Evolutionary conservation across 2,888 invertebrate genomes (phyloP), one percentile per base, ranked within the genome.

Genomic region (Hymenopus coronatus): DNA sequence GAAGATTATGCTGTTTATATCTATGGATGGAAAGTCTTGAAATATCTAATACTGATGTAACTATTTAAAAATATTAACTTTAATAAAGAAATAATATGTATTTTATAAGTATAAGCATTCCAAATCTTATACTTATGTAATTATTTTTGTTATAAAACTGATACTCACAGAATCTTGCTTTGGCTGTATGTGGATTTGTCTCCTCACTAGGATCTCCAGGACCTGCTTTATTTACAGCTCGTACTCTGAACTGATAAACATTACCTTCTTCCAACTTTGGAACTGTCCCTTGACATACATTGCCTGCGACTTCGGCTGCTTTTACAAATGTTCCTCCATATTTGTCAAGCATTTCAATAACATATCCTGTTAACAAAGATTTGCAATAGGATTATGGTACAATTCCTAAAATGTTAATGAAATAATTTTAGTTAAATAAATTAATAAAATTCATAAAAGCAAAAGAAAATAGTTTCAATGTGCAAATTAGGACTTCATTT

Each of bases 171-270:
- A 96, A 98, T 93, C 98, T 94, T 33, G 98, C 94, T 92, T 98
- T 98, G 91, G 98, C 98, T 6, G 97, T 97, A 92, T 98, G 98
- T 94, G 97, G 97, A 93, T 97, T 97, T 88, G 98, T 98, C 92
- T 97, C 97, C 93, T 98, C 98, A 33, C 97, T 97, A 0, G 98
- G 97, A 91, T 98, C 98, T 0, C 98, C 98, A 83, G 96, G 96
- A 1, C 99, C 99, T 85, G 98, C 98, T 94, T 98, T 98, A 94
- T 99, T 99, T 25, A 99, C 94, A 28, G 99, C 99, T n/a, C 97
- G 95, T 2, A 98, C 96, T 81, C 98, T 95, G 95, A 99, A 99
- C 93, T 99, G 98, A 93, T 99, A 99, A 92, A 98, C 98, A 93
- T 98, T 98, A 28, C 98, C 98, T 93, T 98, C 98, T 92, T 98